Evolutionary conservation across 2,888 invertebrate species (phyloP).

Genomic region (Drosophila falleni): DNA sequence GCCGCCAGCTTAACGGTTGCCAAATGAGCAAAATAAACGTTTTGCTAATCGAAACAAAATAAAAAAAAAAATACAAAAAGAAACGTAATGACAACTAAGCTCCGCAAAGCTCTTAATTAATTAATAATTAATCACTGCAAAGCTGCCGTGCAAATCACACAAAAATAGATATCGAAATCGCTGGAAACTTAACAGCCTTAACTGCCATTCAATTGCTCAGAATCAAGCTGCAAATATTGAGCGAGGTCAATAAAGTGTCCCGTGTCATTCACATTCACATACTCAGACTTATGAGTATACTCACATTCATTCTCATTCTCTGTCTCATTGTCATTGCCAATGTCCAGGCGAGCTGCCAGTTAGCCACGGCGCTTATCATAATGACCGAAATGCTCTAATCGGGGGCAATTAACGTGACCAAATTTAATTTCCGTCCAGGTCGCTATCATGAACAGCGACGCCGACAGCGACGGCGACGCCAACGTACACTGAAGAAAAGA

Average conservation of each 20-base stretch:
- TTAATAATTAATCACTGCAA: constrained; percentile 75
- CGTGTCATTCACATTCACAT: constrained; percentile 9
- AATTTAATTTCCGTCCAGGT: constrained; percentile 76
- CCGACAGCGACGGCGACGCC: constrained; percentile 11
- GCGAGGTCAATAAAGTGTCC: constrained; percentile 20
- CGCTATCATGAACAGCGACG: constrained; percentile 55
- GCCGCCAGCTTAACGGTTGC: constrained; percentile 33
- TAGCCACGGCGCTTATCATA: constrained; percentile 65
- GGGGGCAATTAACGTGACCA: constrained; percentile 77
- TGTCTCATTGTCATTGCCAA: constrained; percentile 51
- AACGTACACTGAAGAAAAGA: constrained; percentile 25
- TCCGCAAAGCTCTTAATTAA: constrained; percentile 73
- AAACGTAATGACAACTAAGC: constrained; percentile 53
- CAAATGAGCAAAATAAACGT: constrained; percentile 24
- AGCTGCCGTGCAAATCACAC: constrained; percentile 42
- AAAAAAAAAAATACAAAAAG: not conserved
- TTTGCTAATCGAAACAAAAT: constrained; percentile 5
- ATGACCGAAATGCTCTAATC: constrained; percentile 77
- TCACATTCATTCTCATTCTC: not conserved
- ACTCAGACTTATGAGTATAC: constrained; percentile 4
- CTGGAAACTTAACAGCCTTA: constrained; percentile 29
- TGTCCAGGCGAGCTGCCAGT: constrained; percentile 46
- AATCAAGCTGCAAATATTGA: constrained; percentile 10
- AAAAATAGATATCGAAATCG: constrained; percentile 42
- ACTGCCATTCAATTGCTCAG: constrained; percentile 13